Evolutionary conservation across 2,888 invertebrate species (phyloP), one percentile per base, ranked within the genome.

Genomic region (Elmis aenea): DNA sequence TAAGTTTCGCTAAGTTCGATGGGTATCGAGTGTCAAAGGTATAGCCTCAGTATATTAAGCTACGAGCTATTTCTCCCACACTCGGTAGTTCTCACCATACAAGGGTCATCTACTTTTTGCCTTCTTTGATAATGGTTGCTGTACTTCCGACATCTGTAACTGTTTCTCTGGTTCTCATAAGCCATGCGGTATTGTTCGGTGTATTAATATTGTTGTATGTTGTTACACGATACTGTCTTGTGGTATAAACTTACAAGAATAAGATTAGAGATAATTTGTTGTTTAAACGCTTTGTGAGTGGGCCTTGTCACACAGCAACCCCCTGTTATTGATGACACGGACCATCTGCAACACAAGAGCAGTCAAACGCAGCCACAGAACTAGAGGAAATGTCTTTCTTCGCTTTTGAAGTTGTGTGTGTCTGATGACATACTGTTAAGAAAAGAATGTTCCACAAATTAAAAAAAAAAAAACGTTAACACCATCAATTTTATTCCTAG

Each of bases 81-180:
- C 34, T 10, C 21, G 29, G 22, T 32, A 30, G 16, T 41, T 41
- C 41, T 32, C 41, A 41, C 41, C 31, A 33, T 6, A 27, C 13
- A 25, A 33, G 44, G 48, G 48, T 48, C 48, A 48, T 48, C 46
- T 44, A 48, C 48, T 46, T 46, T 46, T 43, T 36, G 38, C 42
- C 33, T 30, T 21, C 20, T 29, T 20, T 30, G 43, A 45, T 46
- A 44, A 45, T 41, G 38, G 35, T 46, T 40, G 44, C 33, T 40
- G 39, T 38, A 42, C 48, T 45, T 49, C 46, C 45, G 45, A 42
- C 46, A 38, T 44, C 42, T 44, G 26, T 44, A 44, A 40, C 41
- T 41, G 41, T 41, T 41, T 27, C 21, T 38, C 11, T 13, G 20
- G 35, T 30, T 33, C 41, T 41, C 41, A 41, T 41, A 27, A 31